Evolutionary conservation across 2,888 invertebrate species (phyloP).

Genomic region (Myopa testacea): DNA sequence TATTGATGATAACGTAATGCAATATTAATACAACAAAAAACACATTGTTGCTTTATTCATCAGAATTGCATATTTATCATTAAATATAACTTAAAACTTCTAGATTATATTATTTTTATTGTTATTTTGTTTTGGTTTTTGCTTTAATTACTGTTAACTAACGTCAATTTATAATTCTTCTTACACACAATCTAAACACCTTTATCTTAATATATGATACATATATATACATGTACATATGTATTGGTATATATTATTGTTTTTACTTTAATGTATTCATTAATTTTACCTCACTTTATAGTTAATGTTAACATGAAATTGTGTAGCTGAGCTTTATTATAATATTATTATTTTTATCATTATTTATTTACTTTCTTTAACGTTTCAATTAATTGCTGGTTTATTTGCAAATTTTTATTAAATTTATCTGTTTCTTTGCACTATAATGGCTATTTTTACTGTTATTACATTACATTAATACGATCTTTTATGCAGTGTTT

Average conservation of each 20-base stretch:
- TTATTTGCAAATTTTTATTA: constrained; percentile 39
- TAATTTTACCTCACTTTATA: constrained; percentile 51
- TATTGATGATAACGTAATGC: neutral
- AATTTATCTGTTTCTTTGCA: constrained; percentile 2
- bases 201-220: constrained; percentile 22
- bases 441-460: neutral
- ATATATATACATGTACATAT: constrained; percentile 6
- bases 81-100: neutral
- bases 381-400: constrained; percentile 23
- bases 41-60: neutral
- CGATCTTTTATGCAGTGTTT: neutral
- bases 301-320: constrained; percentile 68
- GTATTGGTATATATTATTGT: constrained; percentile 43
- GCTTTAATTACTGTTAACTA: constrained; percentile 28
- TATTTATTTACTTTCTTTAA: too few relatives aligned
- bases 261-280: constrained; percentile 51
- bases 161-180: constrained; percentile 33
- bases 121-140: neutral
- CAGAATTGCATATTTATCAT: neutral
- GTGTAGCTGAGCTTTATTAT: constrained; percentile 52
- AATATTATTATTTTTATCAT: constrained; percentile 31
- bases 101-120: too few relatives aligned
- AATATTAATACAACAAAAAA: neutral
- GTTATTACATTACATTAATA: too few relatives aligned
- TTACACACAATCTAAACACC: constrained; percentile 39